Evolutionary conservation across 1,140 invertebrate species (phyloP).

Genomic region (Hetaerina americana): DNA sequence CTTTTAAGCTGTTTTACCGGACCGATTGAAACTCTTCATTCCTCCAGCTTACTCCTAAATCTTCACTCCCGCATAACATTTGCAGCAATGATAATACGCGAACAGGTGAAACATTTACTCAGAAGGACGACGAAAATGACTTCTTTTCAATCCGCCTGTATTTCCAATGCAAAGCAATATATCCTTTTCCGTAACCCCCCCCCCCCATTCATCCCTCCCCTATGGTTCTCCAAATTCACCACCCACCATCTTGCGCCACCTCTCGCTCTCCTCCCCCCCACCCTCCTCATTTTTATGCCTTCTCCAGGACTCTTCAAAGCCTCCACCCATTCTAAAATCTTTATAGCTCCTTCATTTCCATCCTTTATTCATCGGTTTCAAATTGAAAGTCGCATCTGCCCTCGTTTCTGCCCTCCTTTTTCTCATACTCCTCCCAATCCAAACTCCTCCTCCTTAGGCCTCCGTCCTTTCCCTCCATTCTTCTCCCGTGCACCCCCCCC

Average conservation of each 20-base stretch:
- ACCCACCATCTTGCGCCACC: too few relatives aligned
- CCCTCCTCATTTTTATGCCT: background rate
- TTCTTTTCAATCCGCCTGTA: too few relatives aligned
- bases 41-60: too few relatives aligned
- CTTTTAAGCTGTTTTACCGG: too few relatives aligned
- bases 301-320: background rate
- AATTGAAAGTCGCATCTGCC: background rate
- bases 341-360: background rate
- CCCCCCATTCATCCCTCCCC: background rate
- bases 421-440: background rate
- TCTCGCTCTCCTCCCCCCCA: too few relatives aligned
- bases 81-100: too few relatives aligned
- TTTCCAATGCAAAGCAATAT: background rate
- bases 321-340: background rate
- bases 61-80: too few relatives aligned
- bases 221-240: background rate
- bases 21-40: too few relatives aligned
- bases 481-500: background rate
- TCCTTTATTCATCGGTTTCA: background rate
- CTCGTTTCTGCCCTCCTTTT: background rate
- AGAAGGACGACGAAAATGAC: too few relatives aligned
- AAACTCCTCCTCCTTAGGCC: background rate
- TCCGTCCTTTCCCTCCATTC: background rate
- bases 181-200: background rate
- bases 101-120: too few relatives aligned